Evolutionary conservation across 2,797 vertebrate species (phyloP).

Genomic region (Nyctibius grandis): DNA sequence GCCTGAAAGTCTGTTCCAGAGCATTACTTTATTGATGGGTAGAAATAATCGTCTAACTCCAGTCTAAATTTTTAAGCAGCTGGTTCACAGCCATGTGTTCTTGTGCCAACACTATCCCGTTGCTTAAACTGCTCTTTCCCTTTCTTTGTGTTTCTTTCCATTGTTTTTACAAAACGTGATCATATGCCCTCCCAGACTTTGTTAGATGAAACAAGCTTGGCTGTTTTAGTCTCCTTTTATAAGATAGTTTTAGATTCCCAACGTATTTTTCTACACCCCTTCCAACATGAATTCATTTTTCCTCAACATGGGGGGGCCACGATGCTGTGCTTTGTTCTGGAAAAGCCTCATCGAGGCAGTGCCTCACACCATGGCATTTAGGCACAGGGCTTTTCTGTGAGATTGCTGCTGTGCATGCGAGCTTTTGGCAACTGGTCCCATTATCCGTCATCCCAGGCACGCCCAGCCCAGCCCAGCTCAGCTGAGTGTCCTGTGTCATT

Average conservation of each 20-base stretch:
- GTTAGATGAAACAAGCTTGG: background rate
- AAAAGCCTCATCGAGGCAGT: background rate
- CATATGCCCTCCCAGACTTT: background rate
- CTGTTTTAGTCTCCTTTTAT: background rate
- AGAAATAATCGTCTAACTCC: background rate
- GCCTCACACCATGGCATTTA: rapidly evolving
- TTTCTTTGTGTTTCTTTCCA: background rate
- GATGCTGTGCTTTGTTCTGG: background rate
- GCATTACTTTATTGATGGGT: background rate
- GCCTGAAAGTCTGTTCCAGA: background rate
- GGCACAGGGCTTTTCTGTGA: background rate
- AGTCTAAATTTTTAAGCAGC: background rate
- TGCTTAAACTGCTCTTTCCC: background rate
- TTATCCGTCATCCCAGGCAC: background rate
- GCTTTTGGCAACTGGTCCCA: background rate
- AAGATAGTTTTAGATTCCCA: background rate
- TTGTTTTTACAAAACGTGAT: background rate
- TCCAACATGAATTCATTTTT: background rate
- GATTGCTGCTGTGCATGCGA: background rate
- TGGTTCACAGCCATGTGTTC: background rate
- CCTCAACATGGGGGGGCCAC: rapidly evolving
- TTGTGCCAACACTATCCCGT: background rate
- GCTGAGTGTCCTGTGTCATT: background rate
- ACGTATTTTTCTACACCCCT: background rate
- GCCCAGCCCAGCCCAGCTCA: background rate